Percentiles rank a stretch among this genome's conserved stretches.
phyloP scores from a whole-genome alignment of 2,113 vertebrate genomes.

The Psettodes erumei region DNA sequence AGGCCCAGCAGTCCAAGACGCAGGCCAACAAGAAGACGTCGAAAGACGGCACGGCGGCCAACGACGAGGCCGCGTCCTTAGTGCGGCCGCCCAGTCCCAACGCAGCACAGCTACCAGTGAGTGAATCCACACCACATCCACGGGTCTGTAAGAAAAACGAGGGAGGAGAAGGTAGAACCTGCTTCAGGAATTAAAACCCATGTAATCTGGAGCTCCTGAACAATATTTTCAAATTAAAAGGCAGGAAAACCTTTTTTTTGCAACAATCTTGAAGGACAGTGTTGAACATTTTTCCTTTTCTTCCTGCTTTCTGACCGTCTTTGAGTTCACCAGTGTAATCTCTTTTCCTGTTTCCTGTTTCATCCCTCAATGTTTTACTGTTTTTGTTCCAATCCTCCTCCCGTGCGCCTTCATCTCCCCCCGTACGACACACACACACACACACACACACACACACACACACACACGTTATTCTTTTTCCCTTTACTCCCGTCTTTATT shows the following conservation, averaged over 20 bases:
- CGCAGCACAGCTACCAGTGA: slow-evolving; percentile 80
- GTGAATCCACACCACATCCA: neutral
- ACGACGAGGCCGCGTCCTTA: slow-evolving; percentile 68
- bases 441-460: too few species aligned
- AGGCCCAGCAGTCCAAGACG: slow-evolving; percentile 93
- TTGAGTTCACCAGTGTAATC: neutral
- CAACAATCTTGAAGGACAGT: neutral
- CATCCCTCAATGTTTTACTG: neutral
- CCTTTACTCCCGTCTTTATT: neutral
- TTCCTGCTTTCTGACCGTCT: slow-evolving; percentile 8
- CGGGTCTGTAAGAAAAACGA: too few species aligned
- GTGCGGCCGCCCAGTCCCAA: slow-evolving; percentile 73
- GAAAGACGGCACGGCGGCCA: slow-evolving; percentile 75
- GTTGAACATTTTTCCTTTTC: too few species aligned
- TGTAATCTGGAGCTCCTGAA: too few species aligned
- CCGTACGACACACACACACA: too few species aligned
- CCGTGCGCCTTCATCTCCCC: neutral
- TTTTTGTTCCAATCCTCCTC: neutral
- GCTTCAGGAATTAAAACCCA: too few species aligned
- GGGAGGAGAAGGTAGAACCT: too few species aligned
- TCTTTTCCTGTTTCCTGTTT: neutral
- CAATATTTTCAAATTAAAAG: neutral
- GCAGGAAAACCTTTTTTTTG: neutral
- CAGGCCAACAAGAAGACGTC: slow-evolving; percentile 87
- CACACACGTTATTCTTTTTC: neutral